phyloP scores from a whole-genome alignment of 2,888 invertebrate species.

The Dryadula phaetusa region DNA sequence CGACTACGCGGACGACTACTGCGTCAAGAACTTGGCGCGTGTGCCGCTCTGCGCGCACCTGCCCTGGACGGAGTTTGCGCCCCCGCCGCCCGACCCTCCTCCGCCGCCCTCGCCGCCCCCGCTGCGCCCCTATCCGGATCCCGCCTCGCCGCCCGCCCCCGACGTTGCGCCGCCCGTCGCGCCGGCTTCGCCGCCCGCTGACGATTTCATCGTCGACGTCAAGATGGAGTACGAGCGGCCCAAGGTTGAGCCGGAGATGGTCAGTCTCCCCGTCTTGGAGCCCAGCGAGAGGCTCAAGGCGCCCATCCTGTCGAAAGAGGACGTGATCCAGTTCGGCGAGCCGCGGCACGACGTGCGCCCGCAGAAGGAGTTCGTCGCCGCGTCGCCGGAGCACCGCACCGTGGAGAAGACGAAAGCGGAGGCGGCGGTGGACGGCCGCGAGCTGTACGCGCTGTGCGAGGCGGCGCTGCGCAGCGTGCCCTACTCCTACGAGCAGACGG shows the following conservation, averaged over 20 bases:
- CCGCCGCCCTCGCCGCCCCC: constrained; percentile 69
- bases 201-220: constrained; percentile 4
- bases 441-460: constrained; percentile 57
- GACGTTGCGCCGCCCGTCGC: constrained; percentile 34
- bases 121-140: constrained; percentile 63
- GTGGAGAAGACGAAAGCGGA: constrained; percentile 73
- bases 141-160: constrained; percentile 49
- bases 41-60: constrained; percentile 66
- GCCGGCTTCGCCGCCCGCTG: constrained; percentile 46
- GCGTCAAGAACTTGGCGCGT: constrained; percentile 70
- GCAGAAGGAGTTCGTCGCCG: constrained; percentile 54
- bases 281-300: constrained; percentile 71
- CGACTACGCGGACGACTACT: constrained; percentile 78
- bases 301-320: constrained; percentile 61
- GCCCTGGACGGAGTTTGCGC: constrained; percentile 73
- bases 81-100: constrained; percentile 66
- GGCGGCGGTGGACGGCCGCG: constrained; percentile 57
- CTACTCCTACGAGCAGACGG: constrained; percentile 59
- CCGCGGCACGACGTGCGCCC: constrained; percentile 40
- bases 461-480: constrained; percentile 54
- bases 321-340: constrained; percentile 55
- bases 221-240: constrained; percentile 34
- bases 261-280: constrained; percentile 57
- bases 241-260: constrained; percentile 51
- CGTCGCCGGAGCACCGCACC: constrained; percentile 66